A percentile compares a stretch with the other conserved stretches of the same genome.
These are phyloP conservation scores for Chaetodon trifascialis DNA, from an alignment of 2,113 vertebrate genomes.

Conservation along the genomic window DNA sequence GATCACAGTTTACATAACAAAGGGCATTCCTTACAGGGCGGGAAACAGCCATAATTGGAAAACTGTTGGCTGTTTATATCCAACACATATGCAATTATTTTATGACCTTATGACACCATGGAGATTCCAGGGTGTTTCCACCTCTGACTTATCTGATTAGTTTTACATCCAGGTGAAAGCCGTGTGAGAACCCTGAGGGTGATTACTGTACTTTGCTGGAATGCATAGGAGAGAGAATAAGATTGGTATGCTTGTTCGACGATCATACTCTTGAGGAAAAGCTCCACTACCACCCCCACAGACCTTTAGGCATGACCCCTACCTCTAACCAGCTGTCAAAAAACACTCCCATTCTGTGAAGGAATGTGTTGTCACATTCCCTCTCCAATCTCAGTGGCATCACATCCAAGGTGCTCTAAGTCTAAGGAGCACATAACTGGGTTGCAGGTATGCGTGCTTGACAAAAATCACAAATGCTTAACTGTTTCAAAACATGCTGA, in stretches of 20 bases:
- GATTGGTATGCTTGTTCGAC: conserved; percentile 18
- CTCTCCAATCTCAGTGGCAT: not conserved
- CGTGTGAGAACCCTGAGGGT: conserved; percentile 18
- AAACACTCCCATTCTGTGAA: conserved; percentile 33
- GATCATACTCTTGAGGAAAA: conserved; percentile 42
- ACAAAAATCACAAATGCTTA: too few species aligned
- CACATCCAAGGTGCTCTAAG: not conserved
- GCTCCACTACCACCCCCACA: conserved; percentile 45
- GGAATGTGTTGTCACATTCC: conserved; percentile 11
- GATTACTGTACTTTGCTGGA: conserved; percentile 48
- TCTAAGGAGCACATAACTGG: not conserved
- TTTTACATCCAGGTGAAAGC: conserved; percentile 34
- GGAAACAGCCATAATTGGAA: not conserved
- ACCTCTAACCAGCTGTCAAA: conserved; percentile 26
- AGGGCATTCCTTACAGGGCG: not conserved
- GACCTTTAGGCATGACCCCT: conserved; percentile 32
- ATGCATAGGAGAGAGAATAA: conserved; percentile 57
- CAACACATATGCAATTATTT: conserved; percentile 8
- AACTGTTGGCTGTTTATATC: not conserved
- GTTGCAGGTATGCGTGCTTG: too few species aligned
- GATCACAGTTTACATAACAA: not conserved
- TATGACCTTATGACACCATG: conserved; percentile 22
- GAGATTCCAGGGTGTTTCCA: conserved; percentile 53
- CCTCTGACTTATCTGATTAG: conserved; percentile 51
- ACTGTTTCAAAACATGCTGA: too few species aligned